These are phyloP conservation scores for Anguilla obscura DNA, from an alignment of 2,797 vertebrate species.

Conservation along the genomic window DNA sequence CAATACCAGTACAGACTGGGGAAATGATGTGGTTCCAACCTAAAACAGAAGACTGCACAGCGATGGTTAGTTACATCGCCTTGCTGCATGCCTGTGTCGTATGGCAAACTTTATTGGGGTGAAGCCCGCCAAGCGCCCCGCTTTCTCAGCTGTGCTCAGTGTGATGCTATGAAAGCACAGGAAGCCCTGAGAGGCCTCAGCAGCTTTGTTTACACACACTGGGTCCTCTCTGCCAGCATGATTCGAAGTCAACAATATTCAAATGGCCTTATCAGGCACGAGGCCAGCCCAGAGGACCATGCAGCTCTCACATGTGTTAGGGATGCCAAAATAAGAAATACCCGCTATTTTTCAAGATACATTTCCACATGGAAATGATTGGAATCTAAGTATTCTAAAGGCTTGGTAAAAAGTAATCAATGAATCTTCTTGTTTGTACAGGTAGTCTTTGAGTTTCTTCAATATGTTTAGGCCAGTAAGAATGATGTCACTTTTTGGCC, in stretches of 20 bases:
- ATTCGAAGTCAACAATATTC: constrained; percentile 15
- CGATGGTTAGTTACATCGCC: neutral
- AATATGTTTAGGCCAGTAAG: neutral
- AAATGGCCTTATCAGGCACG: neutral
- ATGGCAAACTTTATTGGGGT: neutral
- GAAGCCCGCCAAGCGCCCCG: neutral
- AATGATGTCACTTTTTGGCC: neutral
- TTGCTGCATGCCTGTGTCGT: neutral
- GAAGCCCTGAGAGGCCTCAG: constrained; percentile 2
- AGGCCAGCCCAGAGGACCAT: neutral
- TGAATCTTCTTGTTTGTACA: neutral
- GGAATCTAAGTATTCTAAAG: neutral
- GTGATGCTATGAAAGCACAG: constrained; percentile 17
- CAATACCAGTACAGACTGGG: neutral
- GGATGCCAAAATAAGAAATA: neutral
- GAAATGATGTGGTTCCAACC: no score
- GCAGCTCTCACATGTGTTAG: neutral
- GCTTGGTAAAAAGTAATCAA: neutral
- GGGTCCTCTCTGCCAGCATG: neutral
- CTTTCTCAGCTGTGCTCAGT: constrained; percentile 22
- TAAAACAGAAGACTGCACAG: neutral
- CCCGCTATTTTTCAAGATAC: neutral
- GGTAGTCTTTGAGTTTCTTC: neutral
- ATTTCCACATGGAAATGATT: neutral
- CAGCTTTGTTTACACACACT: neutral